Conservation (phyloP, 2,888 invertebrate species). For the Perizoma affinitatum region DNA sequence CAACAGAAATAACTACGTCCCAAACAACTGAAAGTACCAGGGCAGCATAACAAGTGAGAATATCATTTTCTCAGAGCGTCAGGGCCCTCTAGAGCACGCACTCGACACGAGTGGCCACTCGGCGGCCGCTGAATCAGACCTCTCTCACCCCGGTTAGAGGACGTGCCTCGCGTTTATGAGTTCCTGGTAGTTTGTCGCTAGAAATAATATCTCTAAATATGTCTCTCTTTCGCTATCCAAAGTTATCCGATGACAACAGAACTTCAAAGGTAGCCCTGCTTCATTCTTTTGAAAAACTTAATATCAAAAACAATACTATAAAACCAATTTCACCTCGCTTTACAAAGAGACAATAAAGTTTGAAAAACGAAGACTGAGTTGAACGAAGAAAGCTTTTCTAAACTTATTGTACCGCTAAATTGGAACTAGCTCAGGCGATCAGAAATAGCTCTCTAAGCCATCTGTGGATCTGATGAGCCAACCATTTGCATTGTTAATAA, state of each 20-base stretch:
- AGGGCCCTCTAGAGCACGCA: slow-evolving; percentile 27
- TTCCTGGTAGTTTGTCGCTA: slow-evolving; percentile 23
- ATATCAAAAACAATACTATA: slow-evolving; percentile 5
- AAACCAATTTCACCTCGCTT: slow-evolving; percentile 4
- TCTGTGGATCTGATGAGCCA: slow-evolving; percentile 4
- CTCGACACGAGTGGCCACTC: slow-evolving; percentile 36
- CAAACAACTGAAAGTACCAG: slow-evolving; percentile 37
- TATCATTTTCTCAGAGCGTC: slow-evolving; percentile 45
- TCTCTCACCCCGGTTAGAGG: slow-evolving; percentile 25
- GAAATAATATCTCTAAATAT: background rate
- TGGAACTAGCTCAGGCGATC: slow-evolving; percentile 15
- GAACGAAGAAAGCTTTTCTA: slow-evolving; percentile 17
- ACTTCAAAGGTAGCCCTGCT: too few species aligned
- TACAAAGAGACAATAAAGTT: slow-evolving; percentile 9
- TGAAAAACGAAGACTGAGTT: slow-evolving; percentile 11
- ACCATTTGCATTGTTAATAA: slow-evolving; percentile 19
- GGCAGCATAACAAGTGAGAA: slow-evolving; percentile 46
- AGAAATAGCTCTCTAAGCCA: slow-evolving; percentile 13
- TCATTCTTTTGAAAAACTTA: too few species aligned
- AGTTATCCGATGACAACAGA: too few species aligned
- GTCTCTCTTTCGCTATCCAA: too few species aligned
- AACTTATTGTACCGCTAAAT: slow-evolving; percentile 17
- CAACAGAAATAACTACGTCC: background rate
- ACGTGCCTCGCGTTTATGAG: slow-evolving; percentile 32
- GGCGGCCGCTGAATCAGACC: slow-evolving; percentile 38